A percentile compares a stretch with the other conserved stretches of the same genome.
Evolutionary conservation across 2,113 vertebrate species (phyloP).

Genomic region (Chaetops frenatus): DNA sequence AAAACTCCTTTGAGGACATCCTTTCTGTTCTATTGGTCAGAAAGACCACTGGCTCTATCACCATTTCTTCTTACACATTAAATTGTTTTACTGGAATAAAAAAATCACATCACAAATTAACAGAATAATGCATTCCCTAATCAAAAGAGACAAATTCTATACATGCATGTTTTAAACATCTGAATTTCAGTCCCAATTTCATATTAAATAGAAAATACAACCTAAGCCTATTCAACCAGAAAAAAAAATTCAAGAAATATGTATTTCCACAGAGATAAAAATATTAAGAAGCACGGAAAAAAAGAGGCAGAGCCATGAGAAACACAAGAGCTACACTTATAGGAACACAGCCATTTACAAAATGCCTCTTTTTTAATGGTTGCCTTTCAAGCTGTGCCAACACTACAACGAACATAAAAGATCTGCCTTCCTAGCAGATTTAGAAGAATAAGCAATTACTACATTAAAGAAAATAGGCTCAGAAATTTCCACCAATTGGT

Average conservation of each 20-base stretch:
- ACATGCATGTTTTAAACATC: background rate
- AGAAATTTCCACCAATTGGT: constrained; percentile 42
- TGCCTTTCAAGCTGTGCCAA: constrained; percentile 57
- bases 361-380: background rate
- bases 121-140: background rate
- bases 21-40: background rate
- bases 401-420: background rate
- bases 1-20: background rate
- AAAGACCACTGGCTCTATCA: background rate
- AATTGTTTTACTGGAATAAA: background rate
- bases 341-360: background rate
- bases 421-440: constrained; percentile 41
- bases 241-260: background rate
- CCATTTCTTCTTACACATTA: background rate
- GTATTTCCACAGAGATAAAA: background rate
- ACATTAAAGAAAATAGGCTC: constrained; percentile 42
- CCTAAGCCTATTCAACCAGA: background rate
- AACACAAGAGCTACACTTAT: constrained; percentile 6
- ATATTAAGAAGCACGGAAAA: background rate
- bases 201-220: background rate
- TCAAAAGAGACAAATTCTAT: background rate
- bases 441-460: constrained; percentile 56
- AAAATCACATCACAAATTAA: background rate
- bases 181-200: background rate
- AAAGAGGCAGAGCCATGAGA: background rate